phyloP scores from a whole-genome alignment of 2,888 invertebrate species.

The Leucoptera coffeella region DNA sequence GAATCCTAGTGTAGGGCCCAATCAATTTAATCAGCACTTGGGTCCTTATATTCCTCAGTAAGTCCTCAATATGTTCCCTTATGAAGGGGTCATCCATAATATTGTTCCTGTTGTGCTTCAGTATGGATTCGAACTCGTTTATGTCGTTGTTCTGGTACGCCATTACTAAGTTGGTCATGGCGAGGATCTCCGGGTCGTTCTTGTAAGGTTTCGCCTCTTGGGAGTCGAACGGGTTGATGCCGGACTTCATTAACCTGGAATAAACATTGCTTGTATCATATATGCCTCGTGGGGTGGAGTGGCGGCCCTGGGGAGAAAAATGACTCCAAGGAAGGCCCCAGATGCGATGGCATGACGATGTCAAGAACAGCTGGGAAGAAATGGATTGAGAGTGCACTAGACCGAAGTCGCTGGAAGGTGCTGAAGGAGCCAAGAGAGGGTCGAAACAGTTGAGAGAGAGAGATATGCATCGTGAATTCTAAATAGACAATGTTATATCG shows the following conservation, averaged over 20 bases:
- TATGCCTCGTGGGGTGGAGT: no score
- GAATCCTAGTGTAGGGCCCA: conserved; percentile 95
- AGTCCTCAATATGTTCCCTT: conserved; percentile 96
- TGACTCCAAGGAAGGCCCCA: no score
- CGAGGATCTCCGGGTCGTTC: conserved; percentile 97
- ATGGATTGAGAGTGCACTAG: no score
- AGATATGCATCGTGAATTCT: no score
- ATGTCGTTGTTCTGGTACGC: conserved; percentile 98
- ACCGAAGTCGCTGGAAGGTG: no score
- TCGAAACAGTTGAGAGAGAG: no score
- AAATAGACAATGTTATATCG: no score
- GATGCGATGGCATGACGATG: no score
- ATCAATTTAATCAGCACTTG: conserved; percentile 96
- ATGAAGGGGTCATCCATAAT: conserved; percentile 99
- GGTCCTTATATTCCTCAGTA: conserved; percentile 91
- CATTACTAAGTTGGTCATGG: conserved; percentile 97
- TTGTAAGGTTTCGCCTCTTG: conserved; percentile 99
- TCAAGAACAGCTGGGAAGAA: no score
- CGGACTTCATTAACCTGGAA: conserved; percentile 93
- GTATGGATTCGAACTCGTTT: conserved; percentile 93
- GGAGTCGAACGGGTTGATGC: conserved; percentile 98
- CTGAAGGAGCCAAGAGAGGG: no score
- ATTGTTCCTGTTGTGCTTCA: conserved; percentile 84
- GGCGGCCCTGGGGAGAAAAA: no score
- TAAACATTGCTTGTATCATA: no score